A percentile compares a stretch with the other conserved stretches of the same genome.
Evolutionary conservation across 2,888 invertebrate genomes (phyloP).

Genomic region (Philaethria dido): DNA sequence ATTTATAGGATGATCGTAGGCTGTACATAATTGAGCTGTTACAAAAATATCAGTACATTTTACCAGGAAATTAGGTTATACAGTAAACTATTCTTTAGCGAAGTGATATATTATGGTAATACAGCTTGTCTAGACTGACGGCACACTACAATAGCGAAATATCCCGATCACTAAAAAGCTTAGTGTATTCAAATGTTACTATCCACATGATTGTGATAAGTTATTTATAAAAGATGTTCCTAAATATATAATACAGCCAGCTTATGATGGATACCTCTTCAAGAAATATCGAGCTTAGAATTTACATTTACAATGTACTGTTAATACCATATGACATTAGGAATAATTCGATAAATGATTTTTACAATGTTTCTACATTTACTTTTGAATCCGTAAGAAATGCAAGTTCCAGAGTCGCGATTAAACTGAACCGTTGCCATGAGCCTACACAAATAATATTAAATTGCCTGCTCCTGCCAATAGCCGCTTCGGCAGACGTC

Average conservation of each 20-base stretch:
- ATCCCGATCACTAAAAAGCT: not conserved
- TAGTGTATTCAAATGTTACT: not conserved
- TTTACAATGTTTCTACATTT: not conserved
- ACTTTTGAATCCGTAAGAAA: not conserved
- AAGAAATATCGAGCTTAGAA: too few relatives aligned
- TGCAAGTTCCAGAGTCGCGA: slow-evolving; percentile 52
- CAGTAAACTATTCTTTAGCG: not conserved
- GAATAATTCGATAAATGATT: too few relatives aligned
- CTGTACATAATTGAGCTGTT: not conserved
- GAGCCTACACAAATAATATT: slow-evolving; percentile 80
- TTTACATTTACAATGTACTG: too few relatives aligned
- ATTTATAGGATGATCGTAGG: too few relatives aligned
- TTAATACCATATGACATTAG: too few relatives aligned
- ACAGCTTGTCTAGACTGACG: slow-evolving; percentile 32
- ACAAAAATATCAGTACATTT: not conserved
- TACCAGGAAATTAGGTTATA: slow-evolving; percentile 8
- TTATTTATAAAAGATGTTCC: not conserved
- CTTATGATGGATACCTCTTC: too few relatives aligned
- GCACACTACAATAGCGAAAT: slow-evolving; percentile 16
- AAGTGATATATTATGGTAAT: slow-evolving; percentile 34
- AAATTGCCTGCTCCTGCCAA: slow-evolving; percentile 78
- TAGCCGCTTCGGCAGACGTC: slow-evolving; percentile 57
- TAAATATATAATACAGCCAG: too few relatives aligned
- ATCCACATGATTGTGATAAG: not conserved
- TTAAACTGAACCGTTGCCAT: slow-evolving; percentile 69